phyloP scores from a whole-genome alignment of 2,797 vertebrate species.

The Rhincodon typus region DNA sequence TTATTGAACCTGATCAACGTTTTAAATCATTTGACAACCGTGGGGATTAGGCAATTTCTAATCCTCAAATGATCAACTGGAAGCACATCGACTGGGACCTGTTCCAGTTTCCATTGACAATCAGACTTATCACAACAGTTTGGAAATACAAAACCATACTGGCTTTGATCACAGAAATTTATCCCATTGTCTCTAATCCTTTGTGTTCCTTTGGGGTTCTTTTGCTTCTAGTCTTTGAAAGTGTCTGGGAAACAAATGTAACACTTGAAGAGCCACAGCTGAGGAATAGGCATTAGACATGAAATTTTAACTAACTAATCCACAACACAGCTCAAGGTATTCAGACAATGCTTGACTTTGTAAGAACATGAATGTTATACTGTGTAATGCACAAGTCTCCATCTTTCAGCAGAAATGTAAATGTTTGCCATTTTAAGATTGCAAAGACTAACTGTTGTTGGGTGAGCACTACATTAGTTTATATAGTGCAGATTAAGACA shows the following conservation, averaged over 20 bases:
- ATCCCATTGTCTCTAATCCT: not conserved
- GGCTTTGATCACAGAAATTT: not conserved
- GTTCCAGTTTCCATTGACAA: no score
- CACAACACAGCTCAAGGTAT: not conserved
- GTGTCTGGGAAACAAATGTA: not conserved
- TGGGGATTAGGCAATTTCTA: not conserved
- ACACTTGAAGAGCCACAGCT: not conserved
- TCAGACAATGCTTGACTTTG: not conserved
- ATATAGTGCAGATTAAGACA: not conserved
- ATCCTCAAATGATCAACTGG: not conserved
- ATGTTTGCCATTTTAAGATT: not conserved
- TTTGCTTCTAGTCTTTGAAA: not conserved
- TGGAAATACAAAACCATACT: not conserved
- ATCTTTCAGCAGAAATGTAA: not conserved
- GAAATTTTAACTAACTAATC: not conserved
- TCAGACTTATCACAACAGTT: no score
- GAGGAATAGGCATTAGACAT: not conserved
- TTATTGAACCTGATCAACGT: not conserved
- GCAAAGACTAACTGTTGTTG: not conserved
- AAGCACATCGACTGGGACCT: no score
- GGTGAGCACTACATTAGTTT: not conserved
- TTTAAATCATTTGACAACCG: not conserved
- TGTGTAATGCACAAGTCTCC: not conserved
- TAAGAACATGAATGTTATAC: not conserved
- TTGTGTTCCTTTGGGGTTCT: not conserved